Evolutionary conservation across 1,140 invertebrate species (phyloP).

Genomic region (Drosophila pachea): DNA sequence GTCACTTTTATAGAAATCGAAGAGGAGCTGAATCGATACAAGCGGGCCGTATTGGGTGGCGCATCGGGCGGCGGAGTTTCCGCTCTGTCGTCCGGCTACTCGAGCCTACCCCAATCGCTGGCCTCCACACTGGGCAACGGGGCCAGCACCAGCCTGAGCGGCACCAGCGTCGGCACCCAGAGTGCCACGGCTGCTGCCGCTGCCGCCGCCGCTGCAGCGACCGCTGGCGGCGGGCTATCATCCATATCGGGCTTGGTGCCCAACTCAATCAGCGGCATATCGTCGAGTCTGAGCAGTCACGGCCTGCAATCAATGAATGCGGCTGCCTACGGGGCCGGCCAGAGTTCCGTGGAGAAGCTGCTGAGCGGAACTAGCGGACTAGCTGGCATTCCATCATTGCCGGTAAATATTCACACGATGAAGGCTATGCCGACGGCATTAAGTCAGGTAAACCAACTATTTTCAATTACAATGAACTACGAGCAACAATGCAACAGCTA

Average conservation of each 20-base stretch:
- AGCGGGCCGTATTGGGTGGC: slow-evolving; percentile 70
- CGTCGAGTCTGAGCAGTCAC: slow-evolving; percentile 76
- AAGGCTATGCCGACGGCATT: slow-evolving; percentile 79
- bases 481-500: slow-evolving; percentile 34
- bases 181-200: slow-evolving; percentile 39
- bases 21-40: slow-evolving; percentile 78
- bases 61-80: slow-evolving; percentile 61
- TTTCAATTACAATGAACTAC: slow-evolving; percentile 76
- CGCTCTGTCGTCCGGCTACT: slow-evolving; percentile 69
- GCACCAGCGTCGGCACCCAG: slow-evolving; percentile 65
- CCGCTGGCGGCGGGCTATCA: slow-evolving; percentile 53
- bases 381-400: slow-evolving; percentile 78
- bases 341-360: slow-evolving; percentile 73
- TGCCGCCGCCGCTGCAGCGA: slow-evolving; percentile 41
- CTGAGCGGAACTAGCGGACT: slow-evolving; percentile 77
- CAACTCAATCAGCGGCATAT: slow-evolving; percentile 77
- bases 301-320: slow-evolving; percentile 70
- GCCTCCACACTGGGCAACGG: slow-evolving; percentile 69
- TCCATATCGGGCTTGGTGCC: slow-evolving; percentile 78
- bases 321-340: slow-evolving; percentile 44
- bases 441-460: slow-evolving; percentile 79
- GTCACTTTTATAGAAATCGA: slow-evolving; percentile 59
- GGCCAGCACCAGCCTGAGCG: slow-evolving; percentile 65
- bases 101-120: slow-evolving; percentile 67
- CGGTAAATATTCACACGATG: slow-evolving; percentile 79